Evolutionary conservation across 2,888 invertebrate genomes (phyloP), one percentile per base, ranked within the genome.

Genomic region (Hermaeophaga mercurialis): DNA sequence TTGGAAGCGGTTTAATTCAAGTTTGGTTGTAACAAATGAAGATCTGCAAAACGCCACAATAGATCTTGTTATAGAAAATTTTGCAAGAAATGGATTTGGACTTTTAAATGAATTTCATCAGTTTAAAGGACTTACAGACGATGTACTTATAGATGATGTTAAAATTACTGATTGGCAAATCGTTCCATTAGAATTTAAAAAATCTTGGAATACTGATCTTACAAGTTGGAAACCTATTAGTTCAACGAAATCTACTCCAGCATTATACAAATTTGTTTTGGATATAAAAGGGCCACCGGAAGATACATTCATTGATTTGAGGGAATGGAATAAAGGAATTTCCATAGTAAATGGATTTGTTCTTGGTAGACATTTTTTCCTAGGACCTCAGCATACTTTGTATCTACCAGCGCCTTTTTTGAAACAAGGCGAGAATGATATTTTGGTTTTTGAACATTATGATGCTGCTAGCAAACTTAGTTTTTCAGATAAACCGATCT

Each of bases 271-370:
- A 55, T 80, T 79, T 0, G 66, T 71, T 4, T 78, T 86, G 8
- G 44, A 58, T 1, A 49, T 63, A 4, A 36, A 46, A 1, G 73
- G 73, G 0, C 76, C 76, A 9, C 81, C 86, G 0, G 71, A 80
- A 22, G 94, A 94, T 70, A 93, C 92, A 0, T 94, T 85, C 72
- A 69, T 94, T 9, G 87, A 90, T 69, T 85, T 91, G 65, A 79
- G 81, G 31, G 85, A 84, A 9, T 96, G 94, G 95, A 85, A 84
- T 52, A 94, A 94, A 81, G 94, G 94, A 1, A 83, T 89, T 54
- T 85, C 89, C 0, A 90, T 90, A 75, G 77, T 95, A 0, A 96
- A 96, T 73, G 90, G 89, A 0, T 84, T 89, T 70, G 92, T 94
- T 73, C 79, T 96, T 14, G 95, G 95, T 0, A 82, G 94, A 45